A percentile compares a stretch with the other conserved stretches of the same genome.
phyloP scores from a whole-genome alignment of 1,140 invertebrate species.

The Oncopodura yosiiana region DNA sequence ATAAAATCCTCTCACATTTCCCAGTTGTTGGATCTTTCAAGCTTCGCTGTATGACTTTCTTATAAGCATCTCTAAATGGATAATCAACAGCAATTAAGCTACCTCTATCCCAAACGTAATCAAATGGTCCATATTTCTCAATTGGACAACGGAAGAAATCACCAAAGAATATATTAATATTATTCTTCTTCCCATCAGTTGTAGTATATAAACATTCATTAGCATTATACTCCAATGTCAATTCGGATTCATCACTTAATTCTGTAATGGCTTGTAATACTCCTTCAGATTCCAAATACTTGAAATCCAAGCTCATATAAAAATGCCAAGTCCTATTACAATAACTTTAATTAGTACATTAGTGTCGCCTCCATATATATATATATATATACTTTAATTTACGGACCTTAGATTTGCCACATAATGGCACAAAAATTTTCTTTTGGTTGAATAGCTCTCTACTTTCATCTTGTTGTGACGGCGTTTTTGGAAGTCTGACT shows the following conservation, averaged over 20 bases:
- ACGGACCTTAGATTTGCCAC: conserved; percentile 24
- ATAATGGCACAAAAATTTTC: conserved; percentile 30
- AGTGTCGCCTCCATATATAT: too few relatives aligned
- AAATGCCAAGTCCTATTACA: neutral
- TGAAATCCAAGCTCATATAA: neutral
- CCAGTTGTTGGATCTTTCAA: neutral
- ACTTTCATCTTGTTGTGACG: too few relatives aligned
- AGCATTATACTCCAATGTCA: neutral
- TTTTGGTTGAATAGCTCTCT: neutral
- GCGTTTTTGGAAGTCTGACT: too few relatives aligned
- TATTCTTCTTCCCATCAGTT: conserved; percentile 1
- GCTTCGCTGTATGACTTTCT: conserved; percentile 11
- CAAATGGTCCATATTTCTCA: conserved; percentile 20
- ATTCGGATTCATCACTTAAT: conserved; percentile 2
- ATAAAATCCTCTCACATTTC: neutral
- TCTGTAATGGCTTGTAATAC: conserved; percentile 9
- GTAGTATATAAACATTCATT: neutral
- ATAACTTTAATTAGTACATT: too few relatives aligned
- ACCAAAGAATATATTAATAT: conserved; percentile 17
- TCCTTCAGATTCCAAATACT: conserved; percentile 12
- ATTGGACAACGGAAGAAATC: conserved; percentile 17
- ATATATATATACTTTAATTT: too few relatives aligned
- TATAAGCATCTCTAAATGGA: neutral
- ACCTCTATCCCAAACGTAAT: conserved; percentile 24
- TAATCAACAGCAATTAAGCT: conserved; percentile 20